Evolutionary conservation across 2,888 invertebrate species (phyloP).

Genomic region (Choreutis nemorana): DNA sequence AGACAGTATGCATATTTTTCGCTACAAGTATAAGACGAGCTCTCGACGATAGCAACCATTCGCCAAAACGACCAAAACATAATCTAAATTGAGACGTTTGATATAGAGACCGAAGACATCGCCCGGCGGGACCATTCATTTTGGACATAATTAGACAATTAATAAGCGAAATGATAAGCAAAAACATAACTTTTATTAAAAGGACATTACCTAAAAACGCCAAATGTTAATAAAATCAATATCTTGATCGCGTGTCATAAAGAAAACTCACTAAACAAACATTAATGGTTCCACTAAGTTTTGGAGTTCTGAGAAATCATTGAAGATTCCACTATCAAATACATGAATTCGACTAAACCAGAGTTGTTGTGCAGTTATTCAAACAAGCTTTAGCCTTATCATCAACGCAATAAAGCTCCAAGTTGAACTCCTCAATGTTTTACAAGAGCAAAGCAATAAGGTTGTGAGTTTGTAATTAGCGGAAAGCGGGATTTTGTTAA

Average conservation of each 20-base stretch:
- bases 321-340: conserved; percentile 11
- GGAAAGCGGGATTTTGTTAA: conserved; percentile 18
- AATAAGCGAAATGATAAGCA: conserved; percentile 13
- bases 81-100: no score
- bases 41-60: no score
- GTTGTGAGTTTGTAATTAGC: conserved; percentile 15
- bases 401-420: no score
- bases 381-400: no score
- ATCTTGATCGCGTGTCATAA: conserved; percentile 10
- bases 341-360: no score
- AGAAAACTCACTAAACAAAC: conserved; percentile 14
- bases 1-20: no score
- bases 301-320: conserved; percentile 16
- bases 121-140: conserved; percentile 4
- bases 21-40: no score
- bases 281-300: conserved; percentile 11
- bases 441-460: no score
- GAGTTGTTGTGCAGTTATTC: no score
- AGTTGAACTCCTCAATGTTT: no score
- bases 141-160: conserved; percentile 10
- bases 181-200: conserved; percentile 16
- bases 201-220: conserved; percentile 13
- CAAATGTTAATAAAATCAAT: conserved; percentile 15
- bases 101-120: conserved; percentile 3
- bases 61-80: no score